phyloP scores from a whole-genome alignment of 2,888 invertebrate genomes.

The Xanthorhoe spadicearia region DNA sequence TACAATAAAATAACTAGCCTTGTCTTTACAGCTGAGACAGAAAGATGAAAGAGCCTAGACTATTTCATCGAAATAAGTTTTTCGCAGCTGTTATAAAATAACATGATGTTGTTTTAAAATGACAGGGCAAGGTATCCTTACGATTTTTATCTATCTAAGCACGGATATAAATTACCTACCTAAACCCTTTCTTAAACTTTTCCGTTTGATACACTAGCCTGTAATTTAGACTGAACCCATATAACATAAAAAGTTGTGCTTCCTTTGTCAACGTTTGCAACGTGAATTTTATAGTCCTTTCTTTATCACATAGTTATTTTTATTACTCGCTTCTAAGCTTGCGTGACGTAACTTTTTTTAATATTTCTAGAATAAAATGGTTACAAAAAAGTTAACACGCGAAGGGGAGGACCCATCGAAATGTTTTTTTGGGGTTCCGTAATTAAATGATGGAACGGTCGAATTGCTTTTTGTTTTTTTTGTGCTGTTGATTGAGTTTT shows the following conservation, averaged over 20 bases:
- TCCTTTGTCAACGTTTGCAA: not conserved
- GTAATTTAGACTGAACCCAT: not conserved
- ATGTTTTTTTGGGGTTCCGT: conserved; percentile 39
- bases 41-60: too few relatives aligned
- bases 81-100: too few relatives aligned
- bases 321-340: conserved; percentile 30
- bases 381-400: conserved; percentile 41
- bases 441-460: conserved; percentile 40
- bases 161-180: too few relatives aligned
- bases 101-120: too few relatives aligned
- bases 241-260: conserved; percentile 2
- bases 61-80: too few relatives aligned
- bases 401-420: conserved; percentile 41
- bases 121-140: too few relatives aligned
- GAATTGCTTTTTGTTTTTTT: conserved; percentile 28
- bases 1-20: too few relatives aligned
- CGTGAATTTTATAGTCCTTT: not conserved
- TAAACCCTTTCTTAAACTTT: too few relatives aligned
- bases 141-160: too few relatives aligned
- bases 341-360: conserved; percentile 53
- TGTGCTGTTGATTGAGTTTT: conserved; percentile 36
- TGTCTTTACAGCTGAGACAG: too few relatives aligned
- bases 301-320: conserved; percentile 3
- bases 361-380: conserved; percentile 52
- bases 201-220: too few relatives aligned